Evolutionary conservation across 2,888 invertebrate species (phyloP), one percentile per base, ranked within the genome.

Genomic region (Leptarthrus brevirostris): DNA sequence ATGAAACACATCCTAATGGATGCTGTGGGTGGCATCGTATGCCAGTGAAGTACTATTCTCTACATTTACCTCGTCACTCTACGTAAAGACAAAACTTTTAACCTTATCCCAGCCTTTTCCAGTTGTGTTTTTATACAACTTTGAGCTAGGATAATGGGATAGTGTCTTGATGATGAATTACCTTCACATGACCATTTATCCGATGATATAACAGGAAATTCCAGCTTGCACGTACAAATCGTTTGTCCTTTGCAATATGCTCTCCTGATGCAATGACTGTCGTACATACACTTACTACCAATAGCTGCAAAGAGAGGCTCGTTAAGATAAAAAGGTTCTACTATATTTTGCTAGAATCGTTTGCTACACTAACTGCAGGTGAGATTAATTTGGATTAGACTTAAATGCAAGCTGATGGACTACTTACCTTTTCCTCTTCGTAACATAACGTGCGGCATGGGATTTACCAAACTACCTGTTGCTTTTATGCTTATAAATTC

Each of bases 161-260:
- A 47, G 49, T 22, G 26, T 1, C 66, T 49, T 54, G 22, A 64
- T 74, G 58, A 72, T 74, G 47, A 73, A 76, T 77, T 78, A 78
- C 79, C 78, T 74, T 71, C 73, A 76, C 79, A 79, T 56, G 74
- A 76, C 76, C 76, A 78, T 73, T 78, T 77, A 76, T 79, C 77
- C 22, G 74, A 71, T 20, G 79, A 77, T 24, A 75, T 26, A 61
- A 77, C 30, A 69, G 77, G 76, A 74, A 69, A 78, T 58, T 79
- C 78, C 16, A 72, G 75, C 72, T 78, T 79, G 66, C 79, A 79
- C 74, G 76, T 74, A 72, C 79, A 79, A 44, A 76, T 72, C 69
- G 73, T 74, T 76, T 79, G 78, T 64, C 76, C 77, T 61, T 74
- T 76, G 69, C 79, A 79, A 73, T 77, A 79, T 40, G 78, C 79